phyloP scores from a whole-genome alignment of 2,113 vertebrate genomes.

The Pachycephala philippinensis region DNA sequence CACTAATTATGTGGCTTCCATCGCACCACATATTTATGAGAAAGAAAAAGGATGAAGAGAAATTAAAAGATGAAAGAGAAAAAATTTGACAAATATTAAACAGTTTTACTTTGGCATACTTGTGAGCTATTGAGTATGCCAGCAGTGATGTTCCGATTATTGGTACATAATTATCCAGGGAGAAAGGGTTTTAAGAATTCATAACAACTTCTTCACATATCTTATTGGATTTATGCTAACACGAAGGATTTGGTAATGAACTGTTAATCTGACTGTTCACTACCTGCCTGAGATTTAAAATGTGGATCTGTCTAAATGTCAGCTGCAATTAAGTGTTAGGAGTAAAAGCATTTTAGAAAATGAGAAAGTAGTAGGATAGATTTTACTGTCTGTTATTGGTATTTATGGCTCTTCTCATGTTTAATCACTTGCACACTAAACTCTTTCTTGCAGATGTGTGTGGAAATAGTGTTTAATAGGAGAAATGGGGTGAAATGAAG shows the following conservation, averaged over 20 bases:
- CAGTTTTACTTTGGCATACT: background rate
- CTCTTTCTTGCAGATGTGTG: background rate
- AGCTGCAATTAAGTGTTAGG: background rate
- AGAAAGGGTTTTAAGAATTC: background rate
- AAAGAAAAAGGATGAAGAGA: background rate
- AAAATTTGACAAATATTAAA: conserved; percentile 13
- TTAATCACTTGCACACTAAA: background rate
- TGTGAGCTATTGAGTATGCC: background rate
- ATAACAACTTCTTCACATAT: background rate
- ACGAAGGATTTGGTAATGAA: conserved; percentile 35
- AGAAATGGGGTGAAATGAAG: background rate
- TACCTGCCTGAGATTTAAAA: conserved; percentile 13
- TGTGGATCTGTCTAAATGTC: background rate
- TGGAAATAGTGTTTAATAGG: background rate
- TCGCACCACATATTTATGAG: background rate
- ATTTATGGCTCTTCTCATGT: background rate
- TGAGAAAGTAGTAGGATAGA: background rate
- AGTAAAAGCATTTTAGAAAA: background rate
- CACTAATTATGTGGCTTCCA: background rate
- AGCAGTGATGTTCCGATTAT: background rate
- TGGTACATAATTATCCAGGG: background rate
- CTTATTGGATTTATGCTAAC: background rate
- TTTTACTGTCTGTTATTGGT: background rate
- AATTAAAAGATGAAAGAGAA: background rate
- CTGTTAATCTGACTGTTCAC: background rate